These are phyloP conservation scores for Drosophila lacertosa DNA, from an alignment of 1,140 invertebrate genomes.

Conservation along the genomic window DNA sequence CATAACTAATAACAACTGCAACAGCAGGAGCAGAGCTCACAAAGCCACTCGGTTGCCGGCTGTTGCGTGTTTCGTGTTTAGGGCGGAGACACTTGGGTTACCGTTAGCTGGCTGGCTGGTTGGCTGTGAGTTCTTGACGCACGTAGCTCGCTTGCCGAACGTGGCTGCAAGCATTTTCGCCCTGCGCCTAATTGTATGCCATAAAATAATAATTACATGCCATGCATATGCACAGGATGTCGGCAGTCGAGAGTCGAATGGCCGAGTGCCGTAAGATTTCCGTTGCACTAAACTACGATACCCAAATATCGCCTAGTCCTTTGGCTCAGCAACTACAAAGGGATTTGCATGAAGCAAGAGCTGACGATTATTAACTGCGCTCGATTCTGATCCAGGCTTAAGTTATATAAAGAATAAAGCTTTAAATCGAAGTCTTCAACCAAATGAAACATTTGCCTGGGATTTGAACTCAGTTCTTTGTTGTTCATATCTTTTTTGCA, in stretches of 20 bases:
- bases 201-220: constrained; percentile 78
- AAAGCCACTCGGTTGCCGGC: constrained; percentile 1
- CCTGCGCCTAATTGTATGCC: constrained; percentile 72
- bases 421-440: too few relatives aligned
- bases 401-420: too few relatives aligned
- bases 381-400: too few relatives aligned
- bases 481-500: too few relatives aligned
- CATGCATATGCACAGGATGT: constrained; percentile 58
- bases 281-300: constrained; percentile 20
- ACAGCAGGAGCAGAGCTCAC: constrained; percentile 29
- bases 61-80: too few relatives aligned
- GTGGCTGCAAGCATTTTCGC: constrained; percentile 38
- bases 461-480: too few relatives aligned
- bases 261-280: constrained; percentile 16
- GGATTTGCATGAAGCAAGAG: not conserved
- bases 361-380: not conserved
- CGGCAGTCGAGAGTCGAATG: constrained; percentile 7
- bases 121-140: not conserved
- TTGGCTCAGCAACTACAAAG: constrained; percentile 6
- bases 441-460: too few relatives aligned
- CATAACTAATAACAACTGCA: constrained; percentile 76
- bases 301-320: too few relatives aligned
- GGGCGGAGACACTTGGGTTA: not conserved
- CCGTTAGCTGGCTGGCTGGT: not conserved
- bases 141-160: constrained; percentile 25